Conservation (phyloP, 1,140 invertebrate species). For the Apis dorsata region DNA sequence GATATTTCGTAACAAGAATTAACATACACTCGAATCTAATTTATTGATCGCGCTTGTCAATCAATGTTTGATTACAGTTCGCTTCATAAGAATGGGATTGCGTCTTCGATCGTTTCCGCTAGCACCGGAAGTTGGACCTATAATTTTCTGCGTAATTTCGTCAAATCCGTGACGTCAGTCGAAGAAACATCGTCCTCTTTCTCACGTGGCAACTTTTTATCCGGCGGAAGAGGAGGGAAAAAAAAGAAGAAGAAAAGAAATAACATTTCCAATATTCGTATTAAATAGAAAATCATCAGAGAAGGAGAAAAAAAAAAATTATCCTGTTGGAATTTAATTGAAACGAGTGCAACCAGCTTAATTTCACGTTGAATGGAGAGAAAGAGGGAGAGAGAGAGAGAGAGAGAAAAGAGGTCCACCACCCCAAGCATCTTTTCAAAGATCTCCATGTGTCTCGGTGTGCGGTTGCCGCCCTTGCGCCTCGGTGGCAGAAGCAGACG, state of each 20-base stretch:
- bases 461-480: constrained; percentile 52
- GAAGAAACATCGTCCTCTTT: not conserved
- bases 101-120: constrained; percentile 69
- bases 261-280: not conserved
- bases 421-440: constrained; percentile 26
- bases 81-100: constrained; percentile 46
- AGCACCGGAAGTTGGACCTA: constrained; percentile 70
- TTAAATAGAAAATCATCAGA: not conserved
- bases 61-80: constrained; percentile 64
- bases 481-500: constrained; percentile 54
- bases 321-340: not conserved
- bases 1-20: not conserved
- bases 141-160: constrained; percentile 73
- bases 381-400: too few relatives aligned
- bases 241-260: not conserved
- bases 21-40: constrained; percentile 31
- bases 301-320: not conserved
- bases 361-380: constrained; percentile 3
- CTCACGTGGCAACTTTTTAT: constrained; percentile 22
- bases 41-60: constrained; percentile 60
- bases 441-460: constrained; percentile 27
- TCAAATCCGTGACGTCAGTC: constrained; percentile 54
- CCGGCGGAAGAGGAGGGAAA: constrained; percentile 17
- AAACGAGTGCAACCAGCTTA: constrained; percentile 4
- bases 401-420: constrained; percentile 39